Conservation (phyloP, 2,113 vertebrate species). For the Dissostichus mawsoni region DNA sequence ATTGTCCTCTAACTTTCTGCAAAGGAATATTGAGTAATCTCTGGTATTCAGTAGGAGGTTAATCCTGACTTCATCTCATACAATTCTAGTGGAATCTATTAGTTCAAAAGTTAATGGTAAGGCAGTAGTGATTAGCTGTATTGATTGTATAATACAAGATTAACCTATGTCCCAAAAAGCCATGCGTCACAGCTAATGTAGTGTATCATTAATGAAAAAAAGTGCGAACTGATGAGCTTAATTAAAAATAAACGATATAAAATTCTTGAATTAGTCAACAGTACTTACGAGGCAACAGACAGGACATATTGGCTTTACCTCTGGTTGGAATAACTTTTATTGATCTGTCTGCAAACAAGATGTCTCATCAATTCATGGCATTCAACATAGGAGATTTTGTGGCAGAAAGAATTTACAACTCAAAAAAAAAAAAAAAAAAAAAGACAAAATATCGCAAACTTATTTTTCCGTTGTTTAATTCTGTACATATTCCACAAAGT, state of each 20-base stretch:
- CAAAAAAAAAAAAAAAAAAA: conserved; percentile 71
- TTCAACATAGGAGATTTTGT: conserved; percentile 94
- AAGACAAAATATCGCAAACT: conserved; percentile 88
- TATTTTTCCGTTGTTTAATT: conserved; percentile 86
- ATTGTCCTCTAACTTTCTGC: not conserved
- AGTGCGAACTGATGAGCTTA: not conserved
- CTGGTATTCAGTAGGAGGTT: not conserved
- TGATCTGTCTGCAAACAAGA: conserved; percentile 97
- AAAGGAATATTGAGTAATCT: not conserved
- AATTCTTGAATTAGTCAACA: not conserved
- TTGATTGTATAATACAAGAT: too few species aligned
- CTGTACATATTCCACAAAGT: conserved; percentile 98
- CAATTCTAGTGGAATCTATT: too few species aligned
- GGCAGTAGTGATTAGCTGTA: too few species aligned
- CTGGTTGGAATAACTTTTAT: conserved; percentile 99
- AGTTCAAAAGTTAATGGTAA: too few species aligned
- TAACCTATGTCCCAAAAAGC: not conserved
- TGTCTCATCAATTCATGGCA: conserved; percentile 95
- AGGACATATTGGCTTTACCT: conserved; percentile 48
- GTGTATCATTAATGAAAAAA: not conserved
- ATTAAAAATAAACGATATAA: not conserved
- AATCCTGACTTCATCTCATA: too few species aligned
- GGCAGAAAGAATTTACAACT: conserved; percentile 91
- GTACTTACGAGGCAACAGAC: conserved; percentile 27
- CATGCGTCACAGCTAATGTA: not conserved